These are phyloP conservation scores for Danaus melanippus DNA, from an alignment of 1,140 invertebrate species.

Conservation along the genomic window DNA sequence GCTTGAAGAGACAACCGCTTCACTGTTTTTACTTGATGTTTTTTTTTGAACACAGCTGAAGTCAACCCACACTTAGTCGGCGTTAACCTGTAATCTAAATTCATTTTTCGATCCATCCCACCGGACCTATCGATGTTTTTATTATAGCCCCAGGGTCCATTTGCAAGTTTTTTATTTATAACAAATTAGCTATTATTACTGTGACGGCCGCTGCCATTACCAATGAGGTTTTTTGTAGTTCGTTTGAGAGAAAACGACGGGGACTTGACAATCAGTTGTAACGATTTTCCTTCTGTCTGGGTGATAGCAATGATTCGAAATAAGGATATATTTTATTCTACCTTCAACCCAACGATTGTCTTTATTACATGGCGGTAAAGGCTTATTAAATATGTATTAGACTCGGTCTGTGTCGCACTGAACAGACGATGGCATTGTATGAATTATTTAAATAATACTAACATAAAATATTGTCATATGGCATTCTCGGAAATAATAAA, in stretches of 20 bases:
- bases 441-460: conserved; percentile 34
- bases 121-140: conserved; percentile 65
- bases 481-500: too few species aligned
- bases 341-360: conserved; percentile 38
- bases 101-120: conserved; percentile 69
- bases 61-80: conserved; percentile 64
- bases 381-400: conserved; percentile 56
- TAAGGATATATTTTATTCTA: conserved; percentile 36
- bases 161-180: conserved; percentile 66
- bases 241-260: conserved; percentile 10
- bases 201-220: conserved; percentile 49
- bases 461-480: too few species aligned
- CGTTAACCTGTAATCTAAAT: conserved; percentile 71
- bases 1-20: conserved; percentile 29
- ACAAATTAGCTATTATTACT: conserved; percentile 69
- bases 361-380: conserved; percentile 37
- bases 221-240: conserved; percentile 37
- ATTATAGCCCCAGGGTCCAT: conserved; percentile 64
- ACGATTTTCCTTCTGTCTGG: conserved; percentile 33
- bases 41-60: conserved; percentile 59
- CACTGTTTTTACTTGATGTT: conserved; percentile 42
- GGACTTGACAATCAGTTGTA: conserved; percentile 32
- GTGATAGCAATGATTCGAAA: conserved; percentile 9
- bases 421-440: conserved; percentile 30
- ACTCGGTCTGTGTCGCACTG: conserved; percentile 29